Base-by-base conservation (phyloP, 64 coral and sea anemone species). In the Astreopora myriophthalma region DNA sequence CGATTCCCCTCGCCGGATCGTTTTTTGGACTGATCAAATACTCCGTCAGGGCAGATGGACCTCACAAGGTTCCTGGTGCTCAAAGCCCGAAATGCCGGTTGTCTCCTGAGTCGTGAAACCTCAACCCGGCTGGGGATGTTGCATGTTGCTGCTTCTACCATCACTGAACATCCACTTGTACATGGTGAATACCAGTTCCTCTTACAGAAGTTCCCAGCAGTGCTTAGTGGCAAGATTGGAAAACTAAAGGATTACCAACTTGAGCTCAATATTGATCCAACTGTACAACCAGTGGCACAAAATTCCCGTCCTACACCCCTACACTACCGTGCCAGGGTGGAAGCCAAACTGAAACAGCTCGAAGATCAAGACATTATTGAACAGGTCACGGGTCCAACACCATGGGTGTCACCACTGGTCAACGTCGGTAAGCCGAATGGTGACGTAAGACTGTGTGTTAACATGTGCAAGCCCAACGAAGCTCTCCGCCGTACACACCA, bases 41-140 rank as follows among this genome's bases (percentile, higher is more conserved):
- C 70, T 73, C 70, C 12, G 19, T 73, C 70, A 1, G 70, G 70
- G 70, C 70, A 73, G 70, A 73, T 0, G 0, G 70, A 73, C 4
- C 70, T 73, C 32, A 73, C 70, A 34, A 73, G 16, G 70, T 73
- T 76, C 73, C 73, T 76, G 73, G 73, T 76, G 24, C 73, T 46
- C 39, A 77, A 48, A 77, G 44, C 74, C 27, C 44, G 40, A 13
- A 77, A 77, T 77, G 74, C 74, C 31, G 74, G 74, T 51, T 77
- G 74, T 39, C 74, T 76, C 40, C 74, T 76, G n/a, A 76, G 74
- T 48, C 40, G 74, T 76, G 74, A 76, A 76, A 76, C 74, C 39
- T 76, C 40, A 48, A 76, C 74, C 74, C 38, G 39, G 20, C 74
- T 76, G 24, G 39, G 74, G 48, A 44, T 76, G 72, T 75, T 75